Percentiles rank a stretch among this genome's conserved stretches.
Conservation (phyloP, 1,140 invertebrate species). For the Drosophila bocqueti region DNA sequence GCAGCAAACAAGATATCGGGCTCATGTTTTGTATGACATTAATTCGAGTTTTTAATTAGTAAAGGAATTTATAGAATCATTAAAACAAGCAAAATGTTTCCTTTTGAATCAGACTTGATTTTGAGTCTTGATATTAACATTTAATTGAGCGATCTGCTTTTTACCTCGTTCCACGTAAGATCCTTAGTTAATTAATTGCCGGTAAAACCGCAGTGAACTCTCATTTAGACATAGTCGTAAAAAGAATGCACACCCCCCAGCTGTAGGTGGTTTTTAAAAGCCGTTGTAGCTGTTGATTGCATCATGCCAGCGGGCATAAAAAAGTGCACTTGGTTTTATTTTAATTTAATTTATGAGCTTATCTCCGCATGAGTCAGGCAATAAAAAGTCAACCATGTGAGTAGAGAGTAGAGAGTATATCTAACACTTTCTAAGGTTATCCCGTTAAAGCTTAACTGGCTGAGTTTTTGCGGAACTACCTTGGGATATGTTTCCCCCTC, state of each 20-base stretch:
- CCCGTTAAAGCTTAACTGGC: conserved; percentile 26
- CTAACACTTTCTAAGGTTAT: conserved; percentile 40
- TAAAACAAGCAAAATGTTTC: background rate
- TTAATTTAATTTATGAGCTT: conserved; percentile 29
- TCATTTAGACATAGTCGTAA: background rate
- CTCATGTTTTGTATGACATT: background rate
- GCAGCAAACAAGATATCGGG: background rate
- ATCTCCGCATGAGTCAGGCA: conserved; percentile 25
- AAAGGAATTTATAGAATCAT: background rate
- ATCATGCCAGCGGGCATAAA: conserved; percentile 12
- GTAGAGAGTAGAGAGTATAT: conserved; percentile 1
- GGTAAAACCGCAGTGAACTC: background rate
- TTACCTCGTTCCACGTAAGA: conserved; percentile 10
- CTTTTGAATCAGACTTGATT: background rate
- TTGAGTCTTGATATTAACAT: background rate
- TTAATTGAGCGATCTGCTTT: background rate
- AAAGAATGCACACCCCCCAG: conserved; percentile 1
- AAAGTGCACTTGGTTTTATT: conserved; percentile 19
- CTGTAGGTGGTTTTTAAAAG: background rate
- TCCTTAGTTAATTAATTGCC: conserved; percentile 7
- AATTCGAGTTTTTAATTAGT: background rate
- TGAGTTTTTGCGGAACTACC: conserved; percentile 52
- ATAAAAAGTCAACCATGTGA: conserved; percentile 29
- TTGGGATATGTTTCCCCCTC: conserved; percentile 27
- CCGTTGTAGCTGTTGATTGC: conserved; percentile 5